These are phyloP conservation scores for Protosalanx chinensis DNA, from an alignment of 2,797 vertebrate genomes.

Conservation along the genomic window DNA sequence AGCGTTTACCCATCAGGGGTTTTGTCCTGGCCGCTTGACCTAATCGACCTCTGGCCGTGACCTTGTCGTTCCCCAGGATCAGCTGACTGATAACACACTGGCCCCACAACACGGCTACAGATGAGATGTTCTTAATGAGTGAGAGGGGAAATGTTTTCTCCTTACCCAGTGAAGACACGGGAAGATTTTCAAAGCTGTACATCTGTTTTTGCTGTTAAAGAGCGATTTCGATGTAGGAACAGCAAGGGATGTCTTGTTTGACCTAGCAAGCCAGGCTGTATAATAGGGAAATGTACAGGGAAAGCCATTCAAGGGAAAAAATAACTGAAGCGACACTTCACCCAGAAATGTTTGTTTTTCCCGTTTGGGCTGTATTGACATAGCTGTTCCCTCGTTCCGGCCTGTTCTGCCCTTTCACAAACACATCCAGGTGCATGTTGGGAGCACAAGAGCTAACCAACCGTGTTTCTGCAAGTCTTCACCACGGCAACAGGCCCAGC, in stretches of 20 bases:
- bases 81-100: too few species aligned
- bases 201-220: background rate
- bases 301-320: constrained; percentile 51
- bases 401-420: constrained; percentile 71
- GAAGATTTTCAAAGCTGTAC: background rate
- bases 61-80: background rate
- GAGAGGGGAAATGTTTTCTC: background rate
- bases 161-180: background rate
- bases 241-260: constrained; percentile 8
- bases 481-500: constrained; percentile 57
- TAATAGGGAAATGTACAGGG: constrained; percentile 25
- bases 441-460: constrained; percentile 49
- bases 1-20: constrained; percentile 3
- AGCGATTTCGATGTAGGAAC: background rate
- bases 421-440: constrained; percentile 68
- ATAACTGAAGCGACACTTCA: constrained; percentile 62
- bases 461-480: constrained; percentile 67
- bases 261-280: constrained; percentile 22
- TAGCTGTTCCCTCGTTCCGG: constrained; percentile 72
- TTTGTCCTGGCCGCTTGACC: constrained; percentile 29
- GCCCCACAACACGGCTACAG: too few species aligned
- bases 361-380: constrained; percentile 70
- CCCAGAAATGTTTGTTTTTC: constrained; percentile 71
- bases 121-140: too few species aligned
- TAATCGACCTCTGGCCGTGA: constrained; percentile 3